Conservation (phyloP, 2,888 invertebrate genomes). For the Pandemis corylana region DNA sequence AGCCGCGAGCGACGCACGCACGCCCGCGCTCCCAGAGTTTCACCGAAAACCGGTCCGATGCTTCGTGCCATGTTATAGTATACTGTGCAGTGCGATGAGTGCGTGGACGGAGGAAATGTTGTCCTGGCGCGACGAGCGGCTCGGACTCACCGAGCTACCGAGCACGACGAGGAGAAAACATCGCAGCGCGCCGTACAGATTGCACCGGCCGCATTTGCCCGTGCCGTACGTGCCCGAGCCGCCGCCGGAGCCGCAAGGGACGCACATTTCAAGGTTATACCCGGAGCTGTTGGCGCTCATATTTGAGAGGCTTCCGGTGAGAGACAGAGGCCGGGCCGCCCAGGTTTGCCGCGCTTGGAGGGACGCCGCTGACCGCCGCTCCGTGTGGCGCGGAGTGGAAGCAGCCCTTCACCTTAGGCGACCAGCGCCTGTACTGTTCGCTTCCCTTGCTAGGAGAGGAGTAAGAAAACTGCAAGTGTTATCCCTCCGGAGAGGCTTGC, state of each 20-base stretch:
- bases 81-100: constrained; percentile 73
- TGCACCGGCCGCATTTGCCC: constrained; percentile 87
- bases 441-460: constrained; percentile 93
- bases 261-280: constrained; percentile 94
- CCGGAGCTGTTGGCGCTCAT: constrained; percentile 97
- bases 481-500: constrained; percentile 91
- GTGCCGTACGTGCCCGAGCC: constrained; percentile 76
- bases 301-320: constrained; percentile 94
- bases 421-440: constrained; percentile 93
- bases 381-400: constrained; percentile 97
- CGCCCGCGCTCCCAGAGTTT: constrained; percentile 58
- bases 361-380: constrained; percentile 96
- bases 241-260: constrained; percentile 83
- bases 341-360: constrained; percentile 96
- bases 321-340: constrained; percentile 95
- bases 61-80: constrained; percentile 76
- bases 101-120: constrained; percentile 82
- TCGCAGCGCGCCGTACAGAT: constrained; percentile 87
- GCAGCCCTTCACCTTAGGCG: constrained; percentile 94
- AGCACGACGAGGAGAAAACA: constrained; percentile 81
- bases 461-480: constrained; percentile 95
- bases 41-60: constrained; percentile 78
- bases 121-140: constrained; percentile 79
- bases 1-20: constrained; percentile 62
- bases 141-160: constrained; percentile 78